Evolutionary conservation across 2,888 invertebrate species (phyloP).

Genomic region (Chamaedrilus cognettii): DNA sequence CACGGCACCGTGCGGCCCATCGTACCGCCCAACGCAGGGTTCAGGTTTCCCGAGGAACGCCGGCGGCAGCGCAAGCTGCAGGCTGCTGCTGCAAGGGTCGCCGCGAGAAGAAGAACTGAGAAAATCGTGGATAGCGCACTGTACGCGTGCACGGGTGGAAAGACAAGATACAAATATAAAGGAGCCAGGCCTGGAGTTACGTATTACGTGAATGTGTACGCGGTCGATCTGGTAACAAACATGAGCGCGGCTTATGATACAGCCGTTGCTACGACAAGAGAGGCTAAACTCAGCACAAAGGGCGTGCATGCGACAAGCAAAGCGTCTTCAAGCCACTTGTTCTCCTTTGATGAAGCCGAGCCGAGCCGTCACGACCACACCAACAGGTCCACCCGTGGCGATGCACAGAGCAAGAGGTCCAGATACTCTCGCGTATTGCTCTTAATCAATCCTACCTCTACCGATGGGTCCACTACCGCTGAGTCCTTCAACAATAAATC

Average conservation of each 20-base stretch:
- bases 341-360: too few relatives aligned
- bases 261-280: not conserved
- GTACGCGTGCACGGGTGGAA: slow-evolving; percentile 3
- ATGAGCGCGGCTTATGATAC: not conserved
- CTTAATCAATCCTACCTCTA: too few relatives aligned
- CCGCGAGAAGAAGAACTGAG: not conserved
- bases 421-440: too few relatives aligned
- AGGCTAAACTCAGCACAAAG: too few relatives aligned
- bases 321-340: too few relatives aligned
- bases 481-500: too few relatives aligned
- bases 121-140: not conserved
- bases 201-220: slow-evolving; percentile 5
- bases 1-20: not conserved
- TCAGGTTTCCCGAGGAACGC: not conserved
- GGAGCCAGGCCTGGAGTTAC: not conserved
- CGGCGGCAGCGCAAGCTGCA: not conserved
- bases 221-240: not conserved
- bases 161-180: not conserved
- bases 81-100: not conserved
- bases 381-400: not conserved
- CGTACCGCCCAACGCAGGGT: not conserved
- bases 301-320: too few relatives aligned
- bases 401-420: too few relatives aligned
- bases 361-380: not conserved
- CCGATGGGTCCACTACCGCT: too few relatives aligned